Base-by-base conservation (phyloP, 2,888 invertebrate genomes). In the Callosobruchus maculatus region DNA sequence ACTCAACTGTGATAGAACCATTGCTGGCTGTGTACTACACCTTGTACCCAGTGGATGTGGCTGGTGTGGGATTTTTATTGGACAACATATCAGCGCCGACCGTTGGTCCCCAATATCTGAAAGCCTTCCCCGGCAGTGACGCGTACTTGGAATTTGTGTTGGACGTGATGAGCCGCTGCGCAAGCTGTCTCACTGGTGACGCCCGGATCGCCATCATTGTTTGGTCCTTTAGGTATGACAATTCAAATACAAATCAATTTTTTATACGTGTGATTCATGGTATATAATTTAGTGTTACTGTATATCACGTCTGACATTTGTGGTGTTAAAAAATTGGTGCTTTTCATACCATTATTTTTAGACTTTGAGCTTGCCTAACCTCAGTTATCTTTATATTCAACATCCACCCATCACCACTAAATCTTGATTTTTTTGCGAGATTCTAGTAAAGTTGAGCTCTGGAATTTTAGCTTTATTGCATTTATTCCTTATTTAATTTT, bases 81-180 rank as follows among this genome's bases (percentile, higher is more conserved):
- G 88, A 89, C 77, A 7, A 49, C 4, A 49, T 18, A 20, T 21
- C 68, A 82, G 84, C 69, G 78, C 85, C 92, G 78, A 88, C 88
- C 13, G 89, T 89, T 0, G 90, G 90, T 21, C 92, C 92, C 9
- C 91, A 91, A 76, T 92, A 89, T 81, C 80, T 92, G 22, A 88
- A 88, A 76, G 88, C 88, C 22, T 88, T 89, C 72, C 90, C 91
- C n/a, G 91, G 91, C 0, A 89, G 90, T 81, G 91, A 91, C 78
- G 87, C 90, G 22, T 92, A 90, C 80, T 84, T 89, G 22, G 87
- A 89, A 69, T 90, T 91, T 79, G 81, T 92, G 0, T 84, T 89
- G 22, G 85, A 87, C 20, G 83, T 89, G 18, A 88, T 92, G 81
- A 84, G 87, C 73, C 87, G 87, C 68, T 89, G 90, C 76, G 88